Evolutionary conservation across 2,888 invertebrate species (phyloP), one percentile per base, ranked within the genome.

Genomic region (Polietes domitor): DNA sequence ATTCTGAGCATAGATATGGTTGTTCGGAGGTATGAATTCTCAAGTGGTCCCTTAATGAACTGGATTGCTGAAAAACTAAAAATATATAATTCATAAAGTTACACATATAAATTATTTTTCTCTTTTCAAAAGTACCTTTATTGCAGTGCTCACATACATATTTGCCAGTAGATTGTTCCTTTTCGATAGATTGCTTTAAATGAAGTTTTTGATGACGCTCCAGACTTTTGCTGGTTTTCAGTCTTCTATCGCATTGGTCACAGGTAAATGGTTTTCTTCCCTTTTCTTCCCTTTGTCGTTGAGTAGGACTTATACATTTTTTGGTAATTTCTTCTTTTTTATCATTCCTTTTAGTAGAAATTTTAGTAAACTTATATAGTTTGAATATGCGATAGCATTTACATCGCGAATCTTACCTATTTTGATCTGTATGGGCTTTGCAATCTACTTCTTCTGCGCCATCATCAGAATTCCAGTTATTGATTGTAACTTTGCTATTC

Each of bases 21-120:
- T 93, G 93, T 87, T 94, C 94, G 0, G 93, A 93, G 2, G 88
- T 90, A 87, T 94, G 94, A 0, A 92, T 93, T 1, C 94, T 91
- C 21, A 94, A 87, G 86, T 94, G 94, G 85, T 94, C 94, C 81
- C 94, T 94, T 0, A 94, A 88, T 41, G 93, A 94, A 87, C 94
- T 93, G 4, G 93, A 89, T 87, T 94, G 94, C 0, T 91, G 89
- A 88, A 94, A 94, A 4, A 92, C 94, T 94, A 55, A 43, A 74
- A 78, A 24, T n/a, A n/a, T n/a, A n/a, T n/a, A n/a, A n/a, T n/a
- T n/a, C n/a, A n/a, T n/a, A 28, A 7, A 71, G 50, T n/a, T 9
- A 63, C 4, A 63, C 24, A n/a, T n/a, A n/a, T 63, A 2, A 37
- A 21, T 1, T 32, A 65, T 17, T n/a, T n/a, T n/a, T 58, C 1